phyloP scores from a whole-genome alignment of 2,113 vertebrate genomes.

The Ivindomyrus marchei region DNA sequence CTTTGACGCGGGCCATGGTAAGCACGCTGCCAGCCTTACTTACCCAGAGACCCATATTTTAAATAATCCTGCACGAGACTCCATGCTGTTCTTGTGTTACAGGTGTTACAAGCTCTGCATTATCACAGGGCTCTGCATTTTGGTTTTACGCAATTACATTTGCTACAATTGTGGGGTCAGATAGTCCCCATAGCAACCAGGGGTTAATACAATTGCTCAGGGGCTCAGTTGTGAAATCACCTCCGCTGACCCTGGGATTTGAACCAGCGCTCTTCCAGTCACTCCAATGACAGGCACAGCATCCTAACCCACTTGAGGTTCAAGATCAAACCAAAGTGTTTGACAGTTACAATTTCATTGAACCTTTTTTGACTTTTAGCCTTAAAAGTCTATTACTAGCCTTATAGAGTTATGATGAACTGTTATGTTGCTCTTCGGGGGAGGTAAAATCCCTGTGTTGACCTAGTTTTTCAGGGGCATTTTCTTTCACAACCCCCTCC shows the following conservation, averaged over 20 bases:
- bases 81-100: not conserved
- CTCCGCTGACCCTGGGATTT: not conserved
- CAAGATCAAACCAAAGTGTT: not conserved
- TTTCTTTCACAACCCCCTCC: slow-evolving; percentile 20
- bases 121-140: not conserved
- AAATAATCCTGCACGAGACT: not conserved
- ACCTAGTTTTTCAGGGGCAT: slow-evolving; percentile 28
- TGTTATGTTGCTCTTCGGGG: slow-evolving; percentile 6
- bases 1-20: slow-evolving; percentile 88
- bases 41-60: not conserved
- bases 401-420: not conserved
- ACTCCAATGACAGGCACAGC: not conserved
- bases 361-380: not conserved
- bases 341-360: not conserved
- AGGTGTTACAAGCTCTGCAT: not conserved
- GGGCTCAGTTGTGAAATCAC: not conserved
- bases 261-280: not conserved
- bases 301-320: not conserved
- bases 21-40: not conserved
- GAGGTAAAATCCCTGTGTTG: slow-evolving; percentile 24
- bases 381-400: not conserved
- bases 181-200: not conserved
- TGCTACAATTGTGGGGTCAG: not conserved
- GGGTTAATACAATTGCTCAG: not conserved
- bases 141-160: not conserved